Evolutionary conservation across 1,140 invertebrate species (phyloP), one percentile per base, ranked within the genome.

Genomic region (Drosophila takahashii): DNA sequence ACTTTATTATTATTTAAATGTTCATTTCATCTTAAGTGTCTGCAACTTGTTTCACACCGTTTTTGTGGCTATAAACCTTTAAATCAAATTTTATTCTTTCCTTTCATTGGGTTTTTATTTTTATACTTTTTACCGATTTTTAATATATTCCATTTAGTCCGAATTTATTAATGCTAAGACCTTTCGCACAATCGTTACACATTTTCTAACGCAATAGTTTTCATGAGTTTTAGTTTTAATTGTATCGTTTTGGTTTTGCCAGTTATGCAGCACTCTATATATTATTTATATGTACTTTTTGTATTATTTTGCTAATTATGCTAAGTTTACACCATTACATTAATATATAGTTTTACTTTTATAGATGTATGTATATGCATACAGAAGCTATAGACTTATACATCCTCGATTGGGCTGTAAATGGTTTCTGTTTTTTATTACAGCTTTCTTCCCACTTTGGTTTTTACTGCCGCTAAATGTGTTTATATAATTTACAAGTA

Each of bases 1-100:
- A 86, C 83, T 86, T 86, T 86, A 87, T 86, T 86, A 86, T 81
- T 86, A 86, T 62, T 87, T 66, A 77, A 87, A 77, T 79, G 69
- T 87, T 42, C 39, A 65, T 77, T 69, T 54, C 60, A 79, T 75
- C 15, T 75, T 53, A 57, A 76, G 67, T 65, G 54, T 44, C 39
- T 47, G 16, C 70, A 32, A 48, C 29, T 59, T 34, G 16, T 22
- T 45, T 29, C 10, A 44, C 66, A 51, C 29, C 39, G 29, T 16
- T 37, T 58, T 59, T 52, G 41, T 29, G 42, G 41, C 64, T 56
- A 64, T 58, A 42, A 54, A 74, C 74, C 54, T 53, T 57, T 45
- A 74, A 67, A 67, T 29, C 32, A 59, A 59, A 48, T 42, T 36
- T 4, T 51, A 44, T 11, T 44, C 50, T 56, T 56, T 66, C 22